Base-by-base conservation (phyloP, 2,113 vertebrate species). In the Salminus brasiliensis region DNA sequence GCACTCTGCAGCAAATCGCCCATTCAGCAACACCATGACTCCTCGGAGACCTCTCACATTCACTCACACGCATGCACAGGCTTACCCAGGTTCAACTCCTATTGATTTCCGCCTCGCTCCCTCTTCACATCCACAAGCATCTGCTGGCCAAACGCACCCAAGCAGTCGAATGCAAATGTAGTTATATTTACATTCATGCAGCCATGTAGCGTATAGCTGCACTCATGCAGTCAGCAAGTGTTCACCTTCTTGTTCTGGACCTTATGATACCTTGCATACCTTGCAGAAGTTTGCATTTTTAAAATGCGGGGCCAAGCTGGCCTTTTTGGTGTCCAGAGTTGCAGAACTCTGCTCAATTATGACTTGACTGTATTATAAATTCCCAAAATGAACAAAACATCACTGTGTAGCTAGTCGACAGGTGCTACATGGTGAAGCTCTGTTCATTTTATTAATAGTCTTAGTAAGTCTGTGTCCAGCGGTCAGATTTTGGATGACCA, bases 41-140 rank as follows among this genome's bases (percentile, higher is more conserved):
- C 78, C 71, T 80, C 52, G 25, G 71, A 80, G 78, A 68, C 71
- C 52, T 68, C 78, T 74, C 71, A 67, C 36, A 43, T 71, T 57
- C 71, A 68, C 71, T 55, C 30, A 47, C 47, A 74, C 77, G 49
- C 57, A 72, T 47, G 45, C n/a, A 55, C 30, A 67, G 53, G 71
- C 73, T 23, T 72, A 59, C 47, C 47, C 49, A 53, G 29, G n/a
- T 62, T 60, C 45, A 63, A 45, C 66, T 39, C 13, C 5, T 52
- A 79, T 72, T 34, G 3, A 32, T 74, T 65, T 62, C 32, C 18
- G 12, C 34, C 34, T 52, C 32, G 57, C 47, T 30, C 65, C 36
- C 59, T 25, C 47, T 72, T 52, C 57, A 63, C 76, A 72, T 59
- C 63, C 59, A 55, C 12, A 59, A 25, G 52, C 52, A 55, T 55